Percentiles rank a stretch among this genome's conserved stretches.
phyloP scores from a whole-genome alignment of 1,140 invertebrate genomes.

The Drosophila gunungcola region DNA sequence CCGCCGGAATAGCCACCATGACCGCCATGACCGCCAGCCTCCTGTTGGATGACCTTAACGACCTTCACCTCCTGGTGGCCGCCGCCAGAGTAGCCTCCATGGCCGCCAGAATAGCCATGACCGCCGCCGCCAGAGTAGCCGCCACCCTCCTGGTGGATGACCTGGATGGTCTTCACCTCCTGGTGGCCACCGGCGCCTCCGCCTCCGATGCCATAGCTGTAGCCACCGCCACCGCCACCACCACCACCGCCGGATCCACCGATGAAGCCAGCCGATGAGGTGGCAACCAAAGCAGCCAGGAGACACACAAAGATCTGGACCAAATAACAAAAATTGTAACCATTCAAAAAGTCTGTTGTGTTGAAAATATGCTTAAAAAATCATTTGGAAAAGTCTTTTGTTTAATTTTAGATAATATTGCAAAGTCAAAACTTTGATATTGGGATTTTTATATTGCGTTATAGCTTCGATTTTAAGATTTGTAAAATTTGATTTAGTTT shows the following conservation, averaged over 20 bases:
- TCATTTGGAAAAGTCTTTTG: too few species aligned
- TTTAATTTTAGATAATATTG: too few species aligned
- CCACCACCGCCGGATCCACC: conserved; percentile 59
- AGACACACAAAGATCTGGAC: conserved; percentile 74
- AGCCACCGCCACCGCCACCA: conserved; percentile 61
- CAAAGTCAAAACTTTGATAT: too few species aligned
- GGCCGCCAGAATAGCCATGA: conserved; percentile 39
- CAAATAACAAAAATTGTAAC: background rate
- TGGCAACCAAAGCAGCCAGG: conserved; percentile 69
- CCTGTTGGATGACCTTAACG: conserved; percentile 60
- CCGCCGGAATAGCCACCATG: conserved; percentile 12
- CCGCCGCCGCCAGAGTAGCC: conserved; percentile 38
- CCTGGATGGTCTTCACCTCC: conserved; percentile 75
- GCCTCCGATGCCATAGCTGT: conserved; percentile 57
- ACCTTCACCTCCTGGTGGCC: conserved; percentile 58
- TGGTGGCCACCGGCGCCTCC: conserved; percentile 45
- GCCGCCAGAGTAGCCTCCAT: conserved; percentile 37
- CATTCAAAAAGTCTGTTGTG: too few species aligned
- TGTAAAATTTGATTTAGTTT: too few species aligned
- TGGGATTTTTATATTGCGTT: too few species aligned
- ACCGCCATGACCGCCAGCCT: conserved; percentile 27
- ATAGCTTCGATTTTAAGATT: too few species aligned
- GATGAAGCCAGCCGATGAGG: conserved; percentile 74
- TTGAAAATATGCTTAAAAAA: too few species aligned
- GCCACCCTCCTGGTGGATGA: conserved; percentile 72